Evolutionary conservation across 37 sponge, comb jelly and placozoan genomes (phyloP), one percentile per base, ranked within the genome.

Genomic region (Tethya wilhelma): DNA sequence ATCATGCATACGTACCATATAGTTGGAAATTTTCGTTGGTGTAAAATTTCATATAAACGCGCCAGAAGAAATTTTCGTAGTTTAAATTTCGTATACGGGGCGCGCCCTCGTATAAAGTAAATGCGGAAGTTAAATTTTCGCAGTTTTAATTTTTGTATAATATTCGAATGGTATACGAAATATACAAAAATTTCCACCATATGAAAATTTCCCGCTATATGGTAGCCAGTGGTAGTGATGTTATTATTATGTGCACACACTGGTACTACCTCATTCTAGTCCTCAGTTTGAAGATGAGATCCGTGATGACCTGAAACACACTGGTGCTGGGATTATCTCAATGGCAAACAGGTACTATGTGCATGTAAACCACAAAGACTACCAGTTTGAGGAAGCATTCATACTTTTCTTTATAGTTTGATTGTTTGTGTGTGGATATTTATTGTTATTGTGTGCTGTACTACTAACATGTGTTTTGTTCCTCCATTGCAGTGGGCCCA

Each of bases 251-350:
- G 6, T 43, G 12, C 30, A 45, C 56, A 26, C 12, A 19, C 25
- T 11, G 32, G 12, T 46, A 11, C 14, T 29, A 43, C 42, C 53
- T 43, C 1, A 11, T 62, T 71, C 29, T 38, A 89, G 89, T 0
- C 77, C 53, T 58, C 42, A 66, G 1, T 98, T 98, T 94, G 95
- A 94, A 34, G 99, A 98, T 90, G 99, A 98, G 75, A 87, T 98
- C 43, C 84, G 79, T 40, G 71, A 84, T 60, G 95, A 94, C 11
- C 79, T 98, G 72, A 98, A 98, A 80, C 99, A 98, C 70, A 94
- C 97, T 44, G 99, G 99, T 65, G 99, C 99, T 44, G 96, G 99
- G 0, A 85, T 98, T 3, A 65, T 98, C n/a, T 96, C 99, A 2
- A 98, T 98, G 99, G 99, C 99, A 11, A 98, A 98, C 83, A 91